Evolutionary conservation across 1,140 invertebrate species (phyloP).

Genomic region (Adelges cooleyi): DNA sequence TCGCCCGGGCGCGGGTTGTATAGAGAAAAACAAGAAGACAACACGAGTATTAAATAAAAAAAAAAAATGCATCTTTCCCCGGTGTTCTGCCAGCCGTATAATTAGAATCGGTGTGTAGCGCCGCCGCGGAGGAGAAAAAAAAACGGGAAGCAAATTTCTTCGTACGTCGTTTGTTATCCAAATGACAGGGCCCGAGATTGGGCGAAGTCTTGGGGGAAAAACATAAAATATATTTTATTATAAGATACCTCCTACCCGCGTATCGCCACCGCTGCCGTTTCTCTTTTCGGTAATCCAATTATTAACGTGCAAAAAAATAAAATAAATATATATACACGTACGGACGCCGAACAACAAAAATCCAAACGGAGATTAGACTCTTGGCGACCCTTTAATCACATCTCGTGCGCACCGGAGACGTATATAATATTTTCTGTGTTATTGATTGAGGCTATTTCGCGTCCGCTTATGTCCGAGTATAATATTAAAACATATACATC

Average conservation of each 20-base stretch:
- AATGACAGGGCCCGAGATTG: conserved; percentile 28
- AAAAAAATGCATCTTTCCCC: conserved; percentile 9
- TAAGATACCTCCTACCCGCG: conserved; percentile 20
- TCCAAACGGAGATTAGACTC: neutral
- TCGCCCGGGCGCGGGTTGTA: no score
- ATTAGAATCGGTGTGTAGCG: conserved; percentile 22
- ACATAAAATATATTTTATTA: conserved; percentile 26
- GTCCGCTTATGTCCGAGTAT: no score
- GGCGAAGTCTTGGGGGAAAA: conserved; percentile 27
- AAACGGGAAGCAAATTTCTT: conserved; percentile 27
- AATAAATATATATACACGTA: no score
- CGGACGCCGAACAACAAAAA: conserved; percentile 6
- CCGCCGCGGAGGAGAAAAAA: conserved; percentile 9
- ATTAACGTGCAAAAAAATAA: conserved; percentile 26
- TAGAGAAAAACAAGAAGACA: conserved; percentile 16
- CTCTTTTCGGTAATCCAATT: conserved; percentile 16
- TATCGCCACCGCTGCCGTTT: no score
- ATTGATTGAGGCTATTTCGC: no score
- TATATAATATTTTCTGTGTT: neutral
- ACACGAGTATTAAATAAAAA: neutral
- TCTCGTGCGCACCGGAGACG: neutral
- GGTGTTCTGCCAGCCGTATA: conserved; percentile 26
- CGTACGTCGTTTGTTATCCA: conserved; percentile 28
- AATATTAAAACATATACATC: no score
- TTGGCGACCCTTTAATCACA: conserved; percentile 13